A percentile compares a stretch with the other conserved stretches of the same genome.
Conservation (phyloP, 1,140 invertebrate genomes). For the Drosophila rufa region DNA sequence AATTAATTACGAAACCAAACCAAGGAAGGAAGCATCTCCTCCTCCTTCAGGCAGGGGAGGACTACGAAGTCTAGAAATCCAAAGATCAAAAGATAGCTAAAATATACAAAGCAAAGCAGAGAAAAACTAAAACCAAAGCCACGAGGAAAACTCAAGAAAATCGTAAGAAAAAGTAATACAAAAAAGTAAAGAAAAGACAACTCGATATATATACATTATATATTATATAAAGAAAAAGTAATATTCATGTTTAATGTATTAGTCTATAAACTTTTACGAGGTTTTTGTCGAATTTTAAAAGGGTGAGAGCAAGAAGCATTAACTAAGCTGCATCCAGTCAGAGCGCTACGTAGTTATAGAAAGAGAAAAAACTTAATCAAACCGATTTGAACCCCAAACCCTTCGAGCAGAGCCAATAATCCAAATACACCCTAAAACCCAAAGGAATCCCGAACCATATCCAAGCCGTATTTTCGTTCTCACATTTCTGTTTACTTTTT, state of each 20-base stretch:
- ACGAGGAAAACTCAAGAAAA: conserved; percentile 3
- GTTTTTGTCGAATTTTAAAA: conserved; percentile 66
- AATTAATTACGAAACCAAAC: conserved; percentile 68
- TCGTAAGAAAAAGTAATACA: background rate
- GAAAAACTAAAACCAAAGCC: conserved; percentile 11
- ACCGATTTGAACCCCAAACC: background rate
- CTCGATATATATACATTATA: conserved; percentile 42
- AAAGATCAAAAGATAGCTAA: conserved; percentile 79
- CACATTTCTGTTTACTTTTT: background rate
- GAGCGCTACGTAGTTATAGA: conserved; percentile 23
- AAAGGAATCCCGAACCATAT: conserved; percentile 6
- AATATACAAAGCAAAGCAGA: conserved; percentile 65
- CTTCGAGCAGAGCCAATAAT: conserved; percentile 1
- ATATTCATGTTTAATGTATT: conserved; percentile 79
- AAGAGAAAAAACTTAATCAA: conserved; percentile 31
- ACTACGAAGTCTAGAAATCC: conserved; percentile 55
- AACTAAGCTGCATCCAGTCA: conserved; percentile 12
- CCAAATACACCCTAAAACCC: background rate
- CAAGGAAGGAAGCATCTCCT: background rate
- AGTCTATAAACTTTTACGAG: conserved; percentile 69
- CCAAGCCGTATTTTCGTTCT: background rate
- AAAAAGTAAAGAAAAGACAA: conserved; percentile 25
- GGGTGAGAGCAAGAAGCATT: conserved; percentile 39
- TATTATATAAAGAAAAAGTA: conserved; percentile 52
- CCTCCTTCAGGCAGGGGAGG: background rate